Conservation (phyloP, 2,888 invertebrate genomes). For the Magallana nippona region DNA sequence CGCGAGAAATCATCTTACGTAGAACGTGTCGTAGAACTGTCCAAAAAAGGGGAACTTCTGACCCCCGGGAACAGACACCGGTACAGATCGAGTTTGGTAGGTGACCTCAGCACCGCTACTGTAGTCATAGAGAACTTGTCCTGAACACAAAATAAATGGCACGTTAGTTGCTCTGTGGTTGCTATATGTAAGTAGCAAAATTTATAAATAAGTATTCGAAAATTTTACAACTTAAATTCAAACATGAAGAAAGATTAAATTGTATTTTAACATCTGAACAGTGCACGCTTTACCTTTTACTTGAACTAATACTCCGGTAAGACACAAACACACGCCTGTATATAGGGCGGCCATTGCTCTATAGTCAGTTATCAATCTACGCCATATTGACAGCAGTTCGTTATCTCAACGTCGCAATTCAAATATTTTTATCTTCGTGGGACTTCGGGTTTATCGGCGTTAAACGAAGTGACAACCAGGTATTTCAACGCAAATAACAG, state of each 20-base stretch:
- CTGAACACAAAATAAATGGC: background rate
- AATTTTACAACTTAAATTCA: too few relatives aligned
- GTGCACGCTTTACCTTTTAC: background rate
- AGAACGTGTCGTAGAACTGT: slow-evolving; percentile 13
- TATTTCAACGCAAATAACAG: background rate
- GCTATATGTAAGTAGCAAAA: background rate
- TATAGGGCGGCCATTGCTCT: background rate
- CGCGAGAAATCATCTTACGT: slow-evolving; percentile 8
- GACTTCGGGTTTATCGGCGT: background rate
- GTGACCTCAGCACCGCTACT: slow-evolving; percentile 15
- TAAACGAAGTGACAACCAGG: background rate
- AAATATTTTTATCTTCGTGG: slow-evolving; percentile 12
- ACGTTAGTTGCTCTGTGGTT: too few relatives aligned
- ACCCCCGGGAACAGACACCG: background rate
- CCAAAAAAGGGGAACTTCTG: slow-evolving; percentile 40
- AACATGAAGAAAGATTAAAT: too few relatives aligned
- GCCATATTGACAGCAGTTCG: background rate
- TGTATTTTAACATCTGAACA: too few relatives aligned
- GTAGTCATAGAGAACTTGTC: slow-evolving; percentile 19
- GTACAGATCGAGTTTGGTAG: background rate
- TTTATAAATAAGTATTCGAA: background rate
- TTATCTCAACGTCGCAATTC: slow-evolving; percentile 1
- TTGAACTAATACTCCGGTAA: background rate
- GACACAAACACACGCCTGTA: background rate
- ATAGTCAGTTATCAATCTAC: background rate